Conservation (phyloP, 35 echinoderm and acorn worm genomes). For the Amphiura filiformis region DNA sequence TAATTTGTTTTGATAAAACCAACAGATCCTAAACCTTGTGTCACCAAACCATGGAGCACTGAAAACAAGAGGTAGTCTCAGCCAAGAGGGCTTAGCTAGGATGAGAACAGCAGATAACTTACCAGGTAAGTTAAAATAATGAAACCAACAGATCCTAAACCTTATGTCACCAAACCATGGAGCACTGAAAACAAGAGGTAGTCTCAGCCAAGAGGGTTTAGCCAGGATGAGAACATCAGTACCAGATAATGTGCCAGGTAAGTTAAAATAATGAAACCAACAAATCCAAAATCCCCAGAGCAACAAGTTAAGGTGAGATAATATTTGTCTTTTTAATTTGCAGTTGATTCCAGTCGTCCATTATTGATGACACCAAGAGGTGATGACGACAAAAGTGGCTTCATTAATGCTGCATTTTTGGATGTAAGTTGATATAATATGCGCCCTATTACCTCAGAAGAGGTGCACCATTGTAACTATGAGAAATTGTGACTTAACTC, state of each 20-base stretch:
- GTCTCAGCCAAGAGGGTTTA: background rate
- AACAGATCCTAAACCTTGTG: background rate
- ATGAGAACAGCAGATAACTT: background rate
- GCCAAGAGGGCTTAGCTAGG: background rate
- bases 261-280: no score
- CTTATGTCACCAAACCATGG: background rate
- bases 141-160: background rate
- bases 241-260: background rate
- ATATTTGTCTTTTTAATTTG: no score
- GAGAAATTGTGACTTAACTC: no score
- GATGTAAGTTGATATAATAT: constrained; percentile 48
- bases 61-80: background rate
- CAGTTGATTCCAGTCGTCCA: constrained; percentile 31
- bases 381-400: background rate
- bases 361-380: constrained; percentile 36
- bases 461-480: no score
- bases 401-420: constrained; percentile 34
- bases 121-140: background rate
- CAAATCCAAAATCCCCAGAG: no score
- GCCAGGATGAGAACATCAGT: background rate
- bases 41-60: background rate
- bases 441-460: no score
- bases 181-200: background rate
- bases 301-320: no score
- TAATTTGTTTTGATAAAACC: background rate